Base-by-base conservation (phyloP, 2,888 invertebrate species). In the Drosophila mettleri region DNA sequence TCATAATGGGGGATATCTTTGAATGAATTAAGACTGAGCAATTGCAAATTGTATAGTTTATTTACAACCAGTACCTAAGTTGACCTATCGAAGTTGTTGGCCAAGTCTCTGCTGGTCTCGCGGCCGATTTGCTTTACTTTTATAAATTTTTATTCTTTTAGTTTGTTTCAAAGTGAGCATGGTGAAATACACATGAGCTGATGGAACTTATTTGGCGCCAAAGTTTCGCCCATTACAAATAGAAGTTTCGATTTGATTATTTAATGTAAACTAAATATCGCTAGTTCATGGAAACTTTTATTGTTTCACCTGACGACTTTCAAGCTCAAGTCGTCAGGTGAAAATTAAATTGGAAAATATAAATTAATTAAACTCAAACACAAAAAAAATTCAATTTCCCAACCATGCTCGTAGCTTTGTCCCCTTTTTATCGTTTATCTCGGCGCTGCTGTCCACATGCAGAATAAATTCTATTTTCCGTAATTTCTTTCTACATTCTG, bases 161-260 rank as follows among this genome's bases (percentile, higher is more conserved):
- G 79, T 74, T 78, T 67, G 85, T 72, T 76, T 49, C 45, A 29
- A 78, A 70, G 79, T 75, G 75, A 78, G 73, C 82, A 69, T 68
- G 65, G 33, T 31, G 22, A 57, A 46, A 54, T 52, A 74, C 74
- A 67, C 61, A 52, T 61, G 58, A 41, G 36, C 33, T 43, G 41
- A 8, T 38, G 46, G 22, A 39, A 81, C 69, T 69, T 75, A 69
- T 74, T 80, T 76, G 86, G 78, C 84, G 86, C 81, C 88, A 69
- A 80, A 86, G 74, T 83, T 84, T 74, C 65, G 51, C 51, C 64
- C 63, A 77, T 75, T 79, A 69, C 59, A 59, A 59, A 69, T 69
- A 78, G 74, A 73, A 86, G 62, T 70, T 76, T 64, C 49, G 78
- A 72, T 64, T 71, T 83, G 68, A 80, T 72, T 67, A 65, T 78